Evolutionary conservation across 2,888 invertebrate species (phyloP), one percentile per base, ranked within the genome.

Genomic region (Odontomyia ornata): DNA sequence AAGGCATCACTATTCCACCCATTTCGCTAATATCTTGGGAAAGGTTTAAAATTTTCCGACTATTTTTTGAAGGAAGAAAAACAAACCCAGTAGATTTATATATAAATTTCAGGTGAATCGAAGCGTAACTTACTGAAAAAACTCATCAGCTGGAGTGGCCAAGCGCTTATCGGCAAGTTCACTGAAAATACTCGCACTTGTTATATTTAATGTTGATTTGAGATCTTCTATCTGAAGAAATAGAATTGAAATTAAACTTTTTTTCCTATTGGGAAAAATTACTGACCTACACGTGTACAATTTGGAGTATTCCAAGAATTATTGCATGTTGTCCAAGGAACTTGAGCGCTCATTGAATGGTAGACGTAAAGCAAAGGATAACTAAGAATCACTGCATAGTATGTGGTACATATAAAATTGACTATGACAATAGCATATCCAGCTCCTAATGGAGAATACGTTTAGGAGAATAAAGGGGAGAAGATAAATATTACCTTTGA

Each of bases 371-470:
- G 90, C 62, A 96, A 84, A 0, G 96, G 95, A 89, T 96, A 96
- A 0, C 95, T 90, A 84, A 96, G 91, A 62, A 97, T 91, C 0
- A 95, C 92, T 77, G 95, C 93, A 87, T 95, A 97, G 86, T 95
- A 97, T 80, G 91, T 90, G 76, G 93, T 92, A 76, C 93, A 91
- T 86, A 96, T 92, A 76, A 93, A 87, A 80, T 96, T 96, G 80
- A 95, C 90, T 75, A 96, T 86, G 1, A 95, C 89, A 36, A 93
- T 92, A 0, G 96, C 94, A 82, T 93, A 94, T 1, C 97, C 97
- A 15, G 95, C 93, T 71, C 97, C 95, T 95, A 85, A 46, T 18
- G 46, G 5, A 46, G 0, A 72, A 52, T 18, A 9, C 2, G 5
- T 46, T 21, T 21, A 69, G 15, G 28, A 64, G 18, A 52, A 52